phyloP scores from a whole-genome alignment of 1,140 invertebrate species.

The Scaptomyza graminum region DNA sequence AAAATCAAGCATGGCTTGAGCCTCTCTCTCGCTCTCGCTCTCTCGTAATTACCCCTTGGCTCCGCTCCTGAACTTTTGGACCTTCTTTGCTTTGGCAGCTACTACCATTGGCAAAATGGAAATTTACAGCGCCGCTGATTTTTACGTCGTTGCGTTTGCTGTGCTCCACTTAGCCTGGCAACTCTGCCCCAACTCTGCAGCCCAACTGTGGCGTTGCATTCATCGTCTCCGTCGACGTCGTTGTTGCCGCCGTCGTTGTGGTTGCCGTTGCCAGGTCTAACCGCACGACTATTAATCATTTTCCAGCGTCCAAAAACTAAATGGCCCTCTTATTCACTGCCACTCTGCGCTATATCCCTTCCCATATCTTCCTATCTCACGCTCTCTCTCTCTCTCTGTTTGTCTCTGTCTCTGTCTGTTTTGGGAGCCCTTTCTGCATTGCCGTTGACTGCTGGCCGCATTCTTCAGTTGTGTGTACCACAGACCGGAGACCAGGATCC shows the following conservation, averaged over 20 bases:
- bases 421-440: slow-evolving; percentile 66
- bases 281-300: slow-evolving; percentile 79
- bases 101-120: slow-evolving; percentile 56
- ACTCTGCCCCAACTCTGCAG: slow-evolving; percentile 14
- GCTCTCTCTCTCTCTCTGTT: not conserved
- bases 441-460: slow-evolving; percentile 54
- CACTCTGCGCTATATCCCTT: slow-evolving; percentile 6
- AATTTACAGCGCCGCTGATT: slow-evolving; percentile 69
- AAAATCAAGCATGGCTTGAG: slow-evolving; percentile 11
- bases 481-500: slow-evolving; percentile 6
- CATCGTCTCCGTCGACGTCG: slow-evolving; percentile 31
- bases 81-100: slow-evolving; percentile 13
- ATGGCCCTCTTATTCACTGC: slow-evolving; percentile 49
- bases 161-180: slow-evolving; percentile 66
- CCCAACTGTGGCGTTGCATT: slow-evolving; percentile 48
- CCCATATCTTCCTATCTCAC: not conserved
- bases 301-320: slow-evolving; percentile 74
- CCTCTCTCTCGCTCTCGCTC: slow-evolving; percentile 10
- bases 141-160: slow-evolving; percentile 37
- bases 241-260: slow-evolving; percentile 7
- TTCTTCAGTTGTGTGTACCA: slow-evolving; percentile 60
- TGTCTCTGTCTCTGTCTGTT: slow-evolving; percentile 1
- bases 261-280: slow-evolving; percentile 40
- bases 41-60: not conserved
- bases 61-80: slow-evolving; percentile 11